phyloP scores from a whole-genome alignment of 2,888 invertebrate genomes.

The Drosophila fungiperda region DNA sequence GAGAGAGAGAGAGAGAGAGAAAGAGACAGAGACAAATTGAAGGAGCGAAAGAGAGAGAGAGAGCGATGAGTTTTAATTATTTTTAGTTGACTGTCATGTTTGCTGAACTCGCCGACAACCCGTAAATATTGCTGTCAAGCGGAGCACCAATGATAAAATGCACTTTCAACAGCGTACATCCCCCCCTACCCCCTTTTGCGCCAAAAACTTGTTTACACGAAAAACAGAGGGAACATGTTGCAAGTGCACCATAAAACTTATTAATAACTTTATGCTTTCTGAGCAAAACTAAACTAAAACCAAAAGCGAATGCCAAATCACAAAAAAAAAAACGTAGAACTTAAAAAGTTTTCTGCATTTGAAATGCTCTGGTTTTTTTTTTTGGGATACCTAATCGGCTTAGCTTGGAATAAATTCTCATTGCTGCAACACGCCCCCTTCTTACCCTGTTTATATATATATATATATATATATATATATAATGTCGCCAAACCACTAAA shows the following conservation, averaged over 20 bases:
- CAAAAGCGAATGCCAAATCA: slow-evolving; percentile 14
- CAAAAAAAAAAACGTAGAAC: slow-evolving; percentile 8
- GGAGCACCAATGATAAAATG: slow-evolving; percentile 70
- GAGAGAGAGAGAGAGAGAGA: neutral
- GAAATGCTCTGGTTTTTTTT: slow-evolving; percentile 31
- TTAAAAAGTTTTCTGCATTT: slow-evolving; percentile 57
- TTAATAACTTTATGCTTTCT: slow-evolving; percentile 75
- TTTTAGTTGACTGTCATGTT: slow-evolving; percentile 66
- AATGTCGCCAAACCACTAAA: slow-evolving; percentile 6
- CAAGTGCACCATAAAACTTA: slow-evolving; percentile 61
- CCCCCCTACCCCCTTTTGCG: neutral
- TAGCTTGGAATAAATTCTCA: slow-evolving; percentile 40
- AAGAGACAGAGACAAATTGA: neutral
- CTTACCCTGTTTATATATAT: neutral
- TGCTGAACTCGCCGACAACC: slow-evolving; percentile 41
- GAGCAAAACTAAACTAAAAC: slow-evolving; percentile 53
- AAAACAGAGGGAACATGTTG: slow-evolving; percentile 28
- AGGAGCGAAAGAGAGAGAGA: slow-evolving; percentile 5
- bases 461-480: neutral
- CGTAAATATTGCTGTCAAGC: slow-evolving; percentile 75
- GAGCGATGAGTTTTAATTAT: slow-evolving; percentile 68
- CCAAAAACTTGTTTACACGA: slow-evolving; percentile 35
- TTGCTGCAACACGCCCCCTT: no score
- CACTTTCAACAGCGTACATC: slow-evolving; percentile 32
- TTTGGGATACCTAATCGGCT: slow-evolving; percentile 61